These are phyloP conservation scores for Cetonia aurata DNA, from an alignment of 2,888 invertebrate genomes.

Conservation along the genomic window DNA sequence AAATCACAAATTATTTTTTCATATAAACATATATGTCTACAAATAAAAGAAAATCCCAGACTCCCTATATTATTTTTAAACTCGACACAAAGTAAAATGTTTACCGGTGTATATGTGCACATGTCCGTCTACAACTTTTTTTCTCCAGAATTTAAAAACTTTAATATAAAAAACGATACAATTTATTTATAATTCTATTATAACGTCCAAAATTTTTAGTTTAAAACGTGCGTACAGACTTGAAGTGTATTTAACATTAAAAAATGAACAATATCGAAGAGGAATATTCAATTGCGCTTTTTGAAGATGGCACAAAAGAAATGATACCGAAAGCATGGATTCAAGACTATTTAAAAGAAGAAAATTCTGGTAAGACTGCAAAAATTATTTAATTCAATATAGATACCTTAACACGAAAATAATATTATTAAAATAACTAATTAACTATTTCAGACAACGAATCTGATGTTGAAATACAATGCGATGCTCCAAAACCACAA, in stretches of 20 bases:
- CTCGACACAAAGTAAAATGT: not conserved
- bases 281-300: constrained; percentile 46
- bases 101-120: not conserved
- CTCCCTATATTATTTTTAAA: not conserved
- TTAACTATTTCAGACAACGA: constrained; percentile 24
- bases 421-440: not conserved
- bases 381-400: not conserved
- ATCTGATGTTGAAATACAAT: constrained; percentile 22
- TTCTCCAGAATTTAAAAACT: not conserved
- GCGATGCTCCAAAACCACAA: not conserved
- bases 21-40: not conserved
- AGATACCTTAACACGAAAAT: no score
- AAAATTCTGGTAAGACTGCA: constrained; percentile 12
- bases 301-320: constrained; percentile 47
- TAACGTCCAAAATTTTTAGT: constrained; percentile 1
- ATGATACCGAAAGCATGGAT: constrained; percentile 48
- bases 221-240: not conserved
- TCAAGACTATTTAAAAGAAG: constrained; percentile 46
- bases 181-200: constrained; percentile 24
- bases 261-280: constrained; percentile 37
- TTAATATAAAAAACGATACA: not conserved
- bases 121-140: constrained; percentile 1
- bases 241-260: not conserved
- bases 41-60: not conserved
- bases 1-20: no score